A percentile compares a stretch with the other conserved stretches of the same genome.
These are phyloP conservation scores for Propithecus deckenii DNA, from an alignment of 2,797 vertebrate species.

Conservation along the genomic window DNA sequence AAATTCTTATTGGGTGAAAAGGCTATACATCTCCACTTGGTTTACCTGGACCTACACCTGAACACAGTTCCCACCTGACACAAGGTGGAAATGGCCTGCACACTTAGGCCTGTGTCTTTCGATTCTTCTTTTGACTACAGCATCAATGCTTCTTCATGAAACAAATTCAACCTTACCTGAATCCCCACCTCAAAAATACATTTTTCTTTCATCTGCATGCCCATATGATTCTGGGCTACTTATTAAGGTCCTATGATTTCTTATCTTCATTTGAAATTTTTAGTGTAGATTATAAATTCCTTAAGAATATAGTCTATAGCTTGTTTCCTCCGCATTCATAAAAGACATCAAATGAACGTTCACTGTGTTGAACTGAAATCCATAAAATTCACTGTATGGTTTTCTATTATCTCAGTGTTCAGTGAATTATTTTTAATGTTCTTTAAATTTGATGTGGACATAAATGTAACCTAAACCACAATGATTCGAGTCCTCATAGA, in stretches of 20 bases:
- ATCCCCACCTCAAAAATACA: not conserved
- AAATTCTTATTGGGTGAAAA: not conserved
- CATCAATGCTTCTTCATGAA: not conserved
- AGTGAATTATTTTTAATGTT: not conserved
- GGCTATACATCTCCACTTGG: not conserved
- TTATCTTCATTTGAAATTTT: slow-evolving; percentile 1
- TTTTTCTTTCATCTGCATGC: not conserved
- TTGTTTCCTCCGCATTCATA: not conserved
- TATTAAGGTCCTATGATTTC: not conserved
- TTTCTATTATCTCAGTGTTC: not conserved
- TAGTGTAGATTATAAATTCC: not conserved
- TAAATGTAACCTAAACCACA: not conserved
- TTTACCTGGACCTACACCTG: not conserved
- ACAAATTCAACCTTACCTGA: not conserved
- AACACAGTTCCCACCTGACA: not conserved
- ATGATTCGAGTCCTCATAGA: not conserved
- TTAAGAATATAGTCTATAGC: not conserved
- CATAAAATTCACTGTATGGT: not conserved
- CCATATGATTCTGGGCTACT: not conserved
- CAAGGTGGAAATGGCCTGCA: not conserved
- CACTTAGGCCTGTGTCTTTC: not conserved
- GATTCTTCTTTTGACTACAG: not conserved
- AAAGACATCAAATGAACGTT: not conserved
- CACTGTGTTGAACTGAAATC: not conserved
- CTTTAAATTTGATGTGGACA: not conserved